Percentiles rank a stretch among this genome's conserved stretches.
These are phyloP conservation scores for Cololabis saira DNA, from an alignment of 2,113 vertebrate species.

Conservation along the genomic window DNA sequence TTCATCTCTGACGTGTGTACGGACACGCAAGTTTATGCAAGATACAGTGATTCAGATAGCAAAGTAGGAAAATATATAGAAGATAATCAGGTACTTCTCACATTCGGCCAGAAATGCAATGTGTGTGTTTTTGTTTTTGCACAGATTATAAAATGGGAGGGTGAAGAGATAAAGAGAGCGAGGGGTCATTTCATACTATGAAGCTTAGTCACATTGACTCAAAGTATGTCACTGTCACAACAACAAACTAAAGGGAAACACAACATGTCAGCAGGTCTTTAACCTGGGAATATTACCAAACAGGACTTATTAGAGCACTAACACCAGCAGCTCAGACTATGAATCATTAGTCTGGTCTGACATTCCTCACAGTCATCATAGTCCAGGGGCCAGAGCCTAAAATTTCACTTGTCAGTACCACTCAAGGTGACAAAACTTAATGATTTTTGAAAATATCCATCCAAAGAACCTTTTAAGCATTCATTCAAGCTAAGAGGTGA, in stretches of 20 bases:
- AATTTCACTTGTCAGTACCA: too few relatives aligned
- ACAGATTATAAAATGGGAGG: neutral
- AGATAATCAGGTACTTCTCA: conserved; percentile 20
- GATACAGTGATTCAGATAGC: neutral
- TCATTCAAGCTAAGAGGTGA: too few relatives aligned
- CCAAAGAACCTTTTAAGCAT: too few relatives aligned
- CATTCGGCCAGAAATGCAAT: conserved; percentile 8
- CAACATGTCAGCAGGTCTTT: conserved; percentile 17
- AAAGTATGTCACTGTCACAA: conserved; percentile 31
- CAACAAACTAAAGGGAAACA: conserved; percentile 19
- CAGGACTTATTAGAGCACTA: conserved; percentile 50
- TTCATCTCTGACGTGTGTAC: neutral
- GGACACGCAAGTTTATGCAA: neutral
- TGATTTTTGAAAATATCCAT: too few relatives aligned
- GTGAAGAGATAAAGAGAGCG: too few relatives aligned
- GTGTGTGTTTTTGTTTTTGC: neutral
- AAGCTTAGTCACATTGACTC: conserved; percentile 54
- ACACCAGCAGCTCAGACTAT: conserved; percentile 50
- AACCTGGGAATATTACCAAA: conserved; percentile 22
- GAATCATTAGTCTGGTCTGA: conserved; percentile 49
- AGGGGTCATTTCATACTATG: neutral
- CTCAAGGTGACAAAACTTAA: too few relatives aligned
- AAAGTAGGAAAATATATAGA: neutral
- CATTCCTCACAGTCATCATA: conserved; percentile 13
- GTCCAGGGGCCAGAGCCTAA: too few relatives aligned